A percentile compares a stretch with the other conserved stretches of the same genome.
These are phyloP conservation scores for Helleia helle DNA, from an alignment of 2,888 invertebrate genomes.

Conservation along the genomic window DNA sequence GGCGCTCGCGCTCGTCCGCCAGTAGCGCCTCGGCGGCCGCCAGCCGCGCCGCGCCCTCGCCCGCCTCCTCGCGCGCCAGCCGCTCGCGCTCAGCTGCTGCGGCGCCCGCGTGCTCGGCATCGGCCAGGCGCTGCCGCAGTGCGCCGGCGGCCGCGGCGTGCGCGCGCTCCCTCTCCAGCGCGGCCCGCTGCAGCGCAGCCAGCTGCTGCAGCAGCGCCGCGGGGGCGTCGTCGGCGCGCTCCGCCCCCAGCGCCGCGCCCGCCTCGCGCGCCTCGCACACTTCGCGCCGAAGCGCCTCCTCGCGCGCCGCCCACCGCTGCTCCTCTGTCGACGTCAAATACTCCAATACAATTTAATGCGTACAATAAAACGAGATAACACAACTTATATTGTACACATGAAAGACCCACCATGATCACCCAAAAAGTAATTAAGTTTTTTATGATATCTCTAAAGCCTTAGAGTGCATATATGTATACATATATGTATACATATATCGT, in stretches of 20 bases:
- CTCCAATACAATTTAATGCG: no score
- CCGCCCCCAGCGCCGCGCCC: conserved; percentile 19
- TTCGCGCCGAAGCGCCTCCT: conserved; percentile 45
- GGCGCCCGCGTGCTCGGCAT: conserved; percentile 75
- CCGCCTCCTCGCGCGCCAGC: conserved; percentile 12
- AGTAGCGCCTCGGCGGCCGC: conserved; percentile 72
- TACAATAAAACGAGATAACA: no score
- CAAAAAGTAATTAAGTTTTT: no score
- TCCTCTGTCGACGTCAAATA: no score
- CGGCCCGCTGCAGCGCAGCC: conserved; percentile 32
- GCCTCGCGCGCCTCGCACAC: conserved; percentile 35
- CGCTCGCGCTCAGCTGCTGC: conserved; percentile 40
- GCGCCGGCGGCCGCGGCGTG: conserved; percentile 26
- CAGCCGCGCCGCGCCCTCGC: conserved; percentile 45
- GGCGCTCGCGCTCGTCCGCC: conserved; percentile 21
- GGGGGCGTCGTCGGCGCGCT: conserved; percentile 25
- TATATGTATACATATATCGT: no score
- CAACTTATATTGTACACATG: no score
- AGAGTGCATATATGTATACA: no score
- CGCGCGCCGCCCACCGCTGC: conserved; percentile 51
- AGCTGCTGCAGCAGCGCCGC: conserved; percentile 29
- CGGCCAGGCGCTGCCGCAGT: conserved; percentile 23
- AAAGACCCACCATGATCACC: no score
- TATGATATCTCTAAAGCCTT: no score
- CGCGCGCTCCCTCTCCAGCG: conserved; percentile 38